Percentiles rank a stretch among this genome's conserved stretches.
Conservation (phyloP, 2,888 invertebrate species). For the Cremastinae sp. region DNA sequence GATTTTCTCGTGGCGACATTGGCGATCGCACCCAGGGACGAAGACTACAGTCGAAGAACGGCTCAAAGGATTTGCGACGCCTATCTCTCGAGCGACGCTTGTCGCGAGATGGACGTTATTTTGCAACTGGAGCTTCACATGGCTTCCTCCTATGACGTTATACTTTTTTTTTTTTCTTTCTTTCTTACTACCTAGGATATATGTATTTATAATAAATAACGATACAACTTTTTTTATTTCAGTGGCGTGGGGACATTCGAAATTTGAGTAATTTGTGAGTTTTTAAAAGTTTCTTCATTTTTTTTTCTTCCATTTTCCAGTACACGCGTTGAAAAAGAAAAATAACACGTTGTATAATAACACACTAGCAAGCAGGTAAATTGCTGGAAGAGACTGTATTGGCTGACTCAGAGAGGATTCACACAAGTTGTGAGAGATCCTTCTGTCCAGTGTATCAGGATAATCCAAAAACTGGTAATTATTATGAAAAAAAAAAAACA, state of each 20-base stretch:
- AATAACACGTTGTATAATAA: conserved; percentile 3
- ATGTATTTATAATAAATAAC: conserved; percentile 5
- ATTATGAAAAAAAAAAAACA: not conserved
- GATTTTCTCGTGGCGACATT: conserved; percentile 93
- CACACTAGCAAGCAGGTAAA: conserved; percentile 83
- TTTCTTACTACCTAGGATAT: conserved; percentile 63
- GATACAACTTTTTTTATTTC: conserved; percentile 39
- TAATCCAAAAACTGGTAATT: conserved; percentile 91
- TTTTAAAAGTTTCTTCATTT: not conserved
- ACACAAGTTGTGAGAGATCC: conserved; percentile 90
- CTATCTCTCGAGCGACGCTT: conserved; percentile 89
- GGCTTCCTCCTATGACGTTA: conserved; percentile 82
- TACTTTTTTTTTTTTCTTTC: not conserved
- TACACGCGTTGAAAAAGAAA: not conserved
- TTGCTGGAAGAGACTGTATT: conserved; percentile 88
- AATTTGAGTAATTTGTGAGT: conserved; percentile 66
- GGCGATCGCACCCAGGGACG: conserved; percentile 89
- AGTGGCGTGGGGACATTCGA: conserved; percentile 61
- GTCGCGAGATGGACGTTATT: conserved; percentile 88
- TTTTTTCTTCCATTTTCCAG: not conserved
- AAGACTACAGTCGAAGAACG: conserved; percentile 86
- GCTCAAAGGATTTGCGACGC: conserved; percentile 89
- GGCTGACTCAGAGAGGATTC: conserved; percentile 89
- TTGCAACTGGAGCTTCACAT: conserved; percentile 88
- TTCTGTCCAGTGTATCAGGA: conserved; percentile 87